phyloP scores from a whole-genome alignment of 2,797 vertebrate species.

The Babyrousa celebensis region DNA sequence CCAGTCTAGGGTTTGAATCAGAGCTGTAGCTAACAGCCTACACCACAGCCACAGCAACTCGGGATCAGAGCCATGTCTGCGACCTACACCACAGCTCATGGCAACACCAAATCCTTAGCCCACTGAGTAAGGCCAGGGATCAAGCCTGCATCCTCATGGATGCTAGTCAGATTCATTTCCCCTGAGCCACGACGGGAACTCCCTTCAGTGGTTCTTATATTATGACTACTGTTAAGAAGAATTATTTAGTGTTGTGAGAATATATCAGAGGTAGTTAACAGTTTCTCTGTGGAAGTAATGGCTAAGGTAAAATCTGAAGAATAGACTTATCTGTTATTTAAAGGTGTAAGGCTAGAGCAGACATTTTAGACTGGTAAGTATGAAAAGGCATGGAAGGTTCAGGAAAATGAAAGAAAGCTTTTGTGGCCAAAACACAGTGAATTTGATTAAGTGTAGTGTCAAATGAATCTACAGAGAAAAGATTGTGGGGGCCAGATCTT shows the following conservation, averaged over 20 bases:
- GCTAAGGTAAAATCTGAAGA: conserved; percentile 18
- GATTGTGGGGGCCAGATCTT: not conserved
- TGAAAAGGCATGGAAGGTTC: not conserved
- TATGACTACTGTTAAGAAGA: not conserved
- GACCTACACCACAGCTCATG: too few species aligned
- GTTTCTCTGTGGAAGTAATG: not conserved
- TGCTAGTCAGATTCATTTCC: too few species aligned
- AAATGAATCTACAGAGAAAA: not conserved
- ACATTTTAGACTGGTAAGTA: not conserved
- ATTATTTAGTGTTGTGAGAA: not conserved
- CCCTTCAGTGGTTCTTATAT: not conserved
- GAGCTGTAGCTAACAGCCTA: too few species aligned
- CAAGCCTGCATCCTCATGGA: too few species aligned
- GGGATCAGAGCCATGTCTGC: too few species aligned
- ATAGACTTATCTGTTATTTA: not conserved
- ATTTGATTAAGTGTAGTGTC: not conserved
- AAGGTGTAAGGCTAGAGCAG: not conserved
- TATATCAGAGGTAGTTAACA: not conserved
- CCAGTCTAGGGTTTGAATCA: too few species aligned
- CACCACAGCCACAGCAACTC: too few species aligned
- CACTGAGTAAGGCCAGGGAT: too few species aligned
- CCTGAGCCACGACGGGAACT: too few species aligned
- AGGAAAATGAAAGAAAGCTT: not conserved
- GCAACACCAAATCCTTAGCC: too few species aligned
- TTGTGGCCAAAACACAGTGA: not conserved